phyloP scores from a whole-genome alignment of 2,113 vertebrate species.

The Paralichthys olivaceus region DNA sequence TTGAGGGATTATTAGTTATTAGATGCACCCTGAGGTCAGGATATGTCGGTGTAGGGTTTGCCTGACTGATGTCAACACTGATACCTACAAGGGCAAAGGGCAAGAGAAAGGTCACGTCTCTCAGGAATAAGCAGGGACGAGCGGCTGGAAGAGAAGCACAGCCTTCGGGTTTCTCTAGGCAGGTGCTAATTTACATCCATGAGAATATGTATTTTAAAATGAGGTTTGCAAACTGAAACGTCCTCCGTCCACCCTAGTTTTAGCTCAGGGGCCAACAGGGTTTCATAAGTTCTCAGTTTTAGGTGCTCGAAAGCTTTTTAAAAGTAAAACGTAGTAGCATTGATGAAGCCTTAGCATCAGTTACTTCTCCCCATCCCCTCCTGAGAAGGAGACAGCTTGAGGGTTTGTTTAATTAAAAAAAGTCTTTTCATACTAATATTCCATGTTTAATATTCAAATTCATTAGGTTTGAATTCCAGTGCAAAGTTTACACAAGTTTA shows the following conservation, averaged over 20 bases:
- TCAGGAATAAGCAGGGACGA: slow-evolving; percentile 16
- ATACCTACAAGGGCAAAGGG: slow-evolving; percentile 15
- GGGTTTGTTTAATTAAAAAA: slow-evolving; percentile 5
- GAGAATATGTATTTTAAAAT: not conserved
- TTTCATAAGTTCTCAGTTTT: too few relatives aligned
- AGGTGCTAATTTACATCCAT: not conserved
- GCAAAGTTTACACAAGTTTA: too few relatives aligned
- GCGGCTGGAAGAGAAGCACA: not conserved
- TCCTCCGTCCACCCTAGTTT: too few relatives aligned
- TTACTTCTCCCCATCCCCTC: not conserved
- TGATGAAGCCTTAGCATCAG: too few relatives aligned
- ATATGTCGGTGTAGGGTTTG: not conserved
- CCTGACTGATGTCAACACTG: slow-evolving; percentile 26
- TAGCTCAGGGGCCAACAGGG: too few relatives aligned
- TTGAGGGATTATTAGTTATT: slow-evolving; percentile 33
- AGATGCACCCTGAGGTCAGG: slow-evolving; percentile 17
- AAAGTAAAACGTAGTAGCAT: too few relatives aligned
- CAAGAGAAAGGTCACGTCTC: slow-evolving; percentile 15
- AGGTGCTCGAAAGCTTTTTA: too few relatives aligned
- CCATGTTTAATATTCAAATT: not conserved
- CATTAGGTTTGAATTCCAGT: not conserved
- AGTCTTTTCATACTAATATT: not conserved
- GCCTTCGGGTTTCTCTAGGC: not conserved
- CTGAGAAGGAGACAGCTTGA: not conserved
- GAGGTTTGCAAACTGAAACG: not conserved